These are phyloP conservation scores for Gobionotothen gibberifrons DNA, from an alignment of 2,797 vertebrate genomes.

Conservation along the genomic window DNA sequence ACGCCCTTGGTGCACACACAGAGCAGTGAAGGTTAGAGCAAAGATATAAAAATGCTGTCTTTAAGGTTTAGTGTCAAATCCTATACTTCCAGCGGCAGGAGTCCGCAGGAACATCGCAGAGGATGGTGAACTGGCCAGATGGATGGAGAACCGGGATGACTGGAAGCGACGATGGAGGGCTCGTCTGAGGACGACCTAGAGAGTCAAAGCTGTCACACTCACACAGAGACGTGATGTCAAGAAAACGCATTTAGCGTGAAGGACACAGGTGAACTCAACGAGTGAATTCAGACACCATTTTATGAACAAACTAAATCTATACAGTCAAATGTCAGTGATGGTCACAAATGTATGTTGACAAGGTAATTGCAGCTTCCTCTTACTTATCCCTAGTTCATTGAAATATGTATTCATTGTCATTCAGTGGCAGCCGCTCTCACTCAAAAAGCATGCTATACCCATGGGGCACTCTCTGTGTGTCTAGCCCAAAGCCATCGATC, in stretches of 20 bases:
- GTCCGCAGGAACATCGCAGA: too few relatives aligned
- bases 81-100: too few relatives aligned
- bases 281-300: conserved; percentile 36
- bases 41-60: conserved; percentile 25
- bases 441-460: conserved; percentile 13
- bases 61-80: conserved; percentile 33
- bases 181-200: too few relatives aligned
- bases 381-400: conserved; percentile 16
- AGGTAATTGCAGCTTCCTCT: conserved; percentile 26
- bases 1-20: conserved; percentile 61
- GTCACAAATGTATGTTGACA: conserved; percentile 25
- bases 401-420: conserved; percentile 28
- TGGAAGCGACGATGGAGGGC: too few relatives aligned
- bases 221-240: conserved; percentile 17
- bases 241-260: conserved; percentile 1
- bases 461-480: conserved; percentile 23
- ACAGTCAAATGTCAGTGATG: conserved; percentile 12
- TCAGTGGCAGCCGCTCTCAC: conserved; percentile 15
- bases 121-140: too few relatives aligned
- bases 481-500: conserved; percentile 44
- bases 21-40: conserved; percentile 38
- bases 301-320: conserved; percentile 9
- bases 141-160: too few relatives aligned
- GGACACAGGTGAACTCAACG: conserved; percentile 32
- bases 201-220: conserved; percentile 4